Conservation (phyloP, 2,113 vertebrate genomes). For the Riparia riparia region DNA sequence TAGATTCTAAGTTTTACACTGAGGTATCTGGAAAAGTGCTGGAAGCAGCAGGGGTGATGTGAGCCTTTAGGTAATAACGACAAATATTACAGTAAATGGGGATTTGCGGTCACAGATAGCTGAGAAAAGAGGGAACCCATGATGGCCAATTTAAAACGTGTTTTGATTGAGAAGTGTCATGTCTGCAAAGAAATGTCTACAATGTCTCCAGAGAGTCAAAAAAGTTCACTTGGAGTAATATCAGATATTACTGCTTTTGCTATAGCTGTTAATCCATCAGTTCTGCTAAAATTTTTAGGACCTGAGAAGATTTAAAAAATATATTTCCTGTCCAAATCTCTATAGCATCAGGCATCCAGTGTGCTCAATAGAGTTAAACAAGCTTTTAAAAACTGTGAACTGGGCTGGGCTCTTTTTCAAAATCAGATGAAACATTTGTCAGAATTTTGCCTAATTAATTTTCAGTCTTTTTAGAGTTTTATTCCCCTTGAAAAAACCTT, state of each 20-base stretch:
- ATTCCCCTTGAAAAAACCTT: slow-evolving; percentile 60
- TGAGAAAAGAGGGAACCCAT: neutral
- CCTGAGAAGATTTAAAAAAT: neutral
- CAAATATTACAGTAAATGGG: neutral
- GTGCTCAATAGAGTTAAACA: neutral
- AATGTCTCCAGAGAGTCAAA: neutral
- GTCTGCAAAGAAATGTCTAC: neutral
- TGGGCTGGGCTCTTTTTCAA: neutral
- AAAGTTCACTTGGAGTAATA: neutral
- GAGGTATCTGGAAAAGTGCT: neutral
- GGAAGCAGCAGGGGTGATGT: neutral
- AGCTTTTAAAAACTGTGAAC: neutral
- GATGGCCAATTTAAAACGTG: neutral
- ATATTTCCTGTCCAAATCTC: neutral
- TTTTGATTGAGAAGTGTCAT: neutral
- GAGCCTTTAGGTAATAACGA: neutral
- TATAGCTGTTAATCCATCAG: neutral
- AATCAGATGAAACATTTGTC: slow-evolving; percentile 45
- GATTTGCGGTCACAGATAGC: neutral
- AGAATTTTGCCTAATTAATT: slow-evolving; percentile 58
- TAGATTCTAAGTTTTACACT: neutral
- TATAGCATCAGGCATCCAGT: neutral
- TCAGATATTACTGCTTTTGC: neutral
- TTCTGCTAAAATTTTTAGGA: neutral
- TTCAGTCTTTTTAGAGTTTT: slow-evolving; percentile 35